Evolutionary conservation across 2,888 invertebrate genomes (phyloP), one percentile per base, ranked within the genome.

Genomic region (Phortica magna): DNA sequence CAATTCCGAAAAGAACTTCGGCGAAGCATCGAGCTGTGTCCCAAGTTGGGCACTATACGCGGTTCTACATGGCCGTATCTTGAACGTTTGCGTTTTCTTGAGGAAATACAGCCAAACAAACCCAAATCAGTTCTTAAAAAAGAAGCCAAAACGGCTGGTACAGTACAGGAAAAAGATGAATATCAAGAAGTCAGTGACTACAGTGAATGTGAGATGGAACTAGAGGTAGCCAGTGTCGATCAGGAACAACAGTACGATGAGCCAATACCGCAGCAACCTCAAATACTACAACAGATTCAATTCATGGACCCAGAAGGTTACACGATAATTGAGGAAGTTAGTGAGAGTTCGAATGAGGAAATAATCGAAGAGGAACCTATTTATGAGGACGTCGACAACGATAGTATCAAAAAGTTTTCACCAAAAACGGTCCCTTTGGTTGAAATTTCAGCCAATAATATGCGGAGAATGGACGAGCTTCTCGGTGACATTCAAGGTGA

Each of bases 1-100:
- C 90, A 90, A 70, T 90, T 88, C 76, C 84, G 89, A 4, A 90
- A 90, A 48, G 90, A 90, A 68, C 77, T 85, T 0, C 84, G 89
- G 0, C 81, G 87, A 10, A 70, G 84, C 0, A 82, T 76, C 22
- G 81, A 81, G 14, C 80, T 84, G 1, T 84, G 83, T 48, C 82
- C 83, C 7, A 82, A 82, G 53, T 74, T 79, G 65, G 84, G 84
- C 2, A 48, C 81, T 5, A 82, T 83, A 65, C 80, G 80, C 0
- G 83, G 83, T 0, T 89, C 90, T 0, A 87, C 88, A 5, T 90
- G 90, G 90, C 90, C 90, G 1, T 90, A 90, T 59, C 77, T 89
- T 10, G 79, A 88, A 9, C 82, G 89, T 17, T 72, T 90, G 14
- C 75, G 75, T 5, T 90, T 90, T 75, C 76, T 90, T 1, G 79